Percentiles rank a stretch among this genome's conserved stretches.
phyloP scores from a whole-genome alignment of 2,113 vertebrate genomes.

The Antechinus stuartii region DNA sequence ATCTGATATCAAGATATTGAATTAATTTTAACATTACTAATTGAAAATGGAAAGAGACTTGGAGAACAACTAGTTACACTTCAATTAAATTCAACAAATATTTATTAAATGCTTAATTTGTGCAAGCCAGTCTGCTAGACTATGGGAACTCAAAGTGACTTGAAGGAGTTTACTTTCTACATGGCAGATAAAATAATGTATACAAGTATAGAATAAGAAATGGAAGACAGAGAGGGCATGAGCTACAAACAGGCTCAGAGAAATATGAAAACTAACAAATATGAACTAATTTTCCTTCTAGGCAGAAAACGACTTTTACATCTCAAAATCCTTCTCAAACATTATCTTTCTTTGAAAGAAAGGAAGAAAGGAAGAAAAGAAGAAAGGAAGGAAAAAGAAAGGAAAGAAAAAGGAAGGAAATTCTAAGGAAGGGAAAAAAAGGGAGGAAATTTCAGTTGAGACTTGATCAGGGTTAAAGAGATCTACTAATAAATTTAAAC shows the following conservation, averaged over 20 bases:
- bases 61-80: neutral
- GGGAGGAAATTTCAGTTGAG: neutral
- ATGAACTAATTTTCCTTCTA: neutral
- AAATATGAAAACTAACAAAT: neutral
- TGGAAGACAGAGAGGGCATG: neutral
- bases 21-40: neutral
- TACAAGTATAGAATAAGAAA: neutral
- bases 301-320: neutral
- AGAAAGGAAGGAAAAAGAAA: too few species aligned
- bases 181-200: neutral
- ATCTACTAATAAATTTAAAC: neutral
- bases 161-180: neutral
- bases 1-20: neutral
- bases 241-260: neutral
- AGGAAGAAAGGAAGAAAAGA: too few species aligned
- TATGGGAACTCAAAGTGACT: neutral
- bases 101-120: neutral
- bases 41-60: neutral
- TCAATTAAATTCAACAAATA: neutral
- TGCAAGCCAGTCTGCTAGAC: neutral
- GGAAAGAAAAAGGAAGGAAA: too few species aligned
- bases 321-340: neutral
- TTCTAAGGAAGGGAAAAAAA: too few species aligned
- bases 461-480: neutral
- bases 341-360: neutral